These are phyloP conservation scores for Helicoverpa assulta DNA, from an alignment of 2,888 invertebrate species.

Conservation along the genomic window DNA sequence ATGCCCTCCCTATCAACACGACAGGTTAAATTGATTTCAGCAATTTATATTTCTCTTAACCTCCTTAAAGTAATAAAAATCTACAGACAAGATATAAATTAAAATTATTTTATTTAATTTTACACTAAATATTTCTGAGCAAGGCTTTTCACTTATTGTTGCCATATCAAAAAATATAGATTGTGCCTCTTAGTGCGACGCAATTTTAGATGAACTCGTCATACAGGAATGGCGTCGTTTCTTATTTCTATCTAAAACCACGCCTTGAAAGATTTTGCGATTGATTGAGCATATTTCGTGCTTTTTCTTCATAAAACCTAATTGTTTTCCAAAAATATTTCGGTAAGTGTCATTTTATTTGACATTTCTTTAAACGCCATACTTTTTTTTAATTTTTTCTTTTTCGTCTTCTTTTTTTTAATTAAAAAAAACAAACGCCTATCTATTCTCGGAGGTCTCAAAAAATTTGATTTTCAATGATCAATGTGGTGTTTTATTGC, in stretches of 20 bases:
- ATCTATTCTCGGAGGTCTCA: constrained; percentile 72
- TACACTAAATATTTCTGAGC: background rate
- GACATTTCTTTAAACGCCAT: constrained; percentile 75
- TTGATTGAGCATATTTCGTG: background rate
- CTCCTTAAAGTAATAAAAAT: background rate
- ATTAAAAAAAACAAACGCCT: constrained; percentile 85
- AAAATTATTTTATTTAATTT: background rate
- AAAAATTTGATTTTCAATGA: constrained; percentile 56
- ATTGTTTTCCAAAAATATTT: constrained; percentile 21
- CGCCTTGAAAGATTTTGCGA: constrained; percentile 30
- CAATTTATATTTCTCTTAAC: too few species aligned
- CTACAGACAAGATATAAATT: background rate
- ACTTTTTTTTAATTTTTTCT: constrained; percentile 75
- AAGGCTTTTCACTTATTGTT: constrained; percentile 18
- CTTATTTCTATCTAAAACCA: constrained; percentile 17
- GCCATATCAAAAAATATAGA: constrained; percentile 37
- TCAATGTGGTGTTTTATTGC: constrained; percentile 50
- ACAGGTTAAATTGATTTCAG: too few species aligned
- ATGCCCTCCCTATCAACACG: too few species aligned
- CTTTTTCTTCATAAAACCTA: constrained; percentile 4
- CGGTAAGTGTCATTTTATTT: constrained; percentile 57
- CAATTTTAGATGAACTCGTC: background rate
- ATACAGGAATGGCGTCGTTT: constrained; percentile 57
- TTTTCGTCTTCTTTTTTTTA: constrained; percentile 76
- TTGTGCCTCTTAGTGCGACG: background rate